These are phyloP conservation scores for Lacerta bilineata DNA, from an alignment of 2,797 vertebrate genomes.

Conservation along the genomic window DNA sequence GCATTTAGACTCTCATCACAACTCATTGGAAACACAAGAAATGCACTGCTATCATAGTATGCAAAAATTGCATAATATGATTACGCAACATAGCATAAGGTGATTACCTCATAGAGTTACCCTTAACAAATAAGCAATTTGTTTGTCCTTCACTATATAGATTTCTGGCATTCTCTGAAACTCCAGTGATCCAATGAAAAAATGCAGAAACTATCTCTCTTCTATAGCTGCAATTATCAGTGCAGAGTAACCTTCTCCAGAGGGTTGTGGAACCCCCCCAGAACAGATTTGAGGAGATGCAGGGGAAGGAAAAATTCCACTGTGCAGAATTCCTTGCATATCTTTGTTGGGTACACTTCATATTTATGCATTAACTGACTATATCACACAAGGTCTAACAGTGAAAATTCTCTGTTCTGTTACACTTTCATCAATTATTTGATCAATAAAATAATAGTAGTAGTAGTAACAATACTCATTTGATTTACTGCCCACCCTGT, in stretches of 20 bases:
- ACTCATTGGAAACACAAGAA: neutral
- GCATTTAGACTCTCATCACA: neutral
- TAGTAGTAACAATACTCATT: too few species aligned
- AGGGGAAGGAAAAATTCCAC: too few species aligned
- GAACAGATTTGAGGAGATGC: too few species aligned
- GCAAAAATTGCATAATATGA: neutral
- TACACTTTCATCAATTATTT: neutral
- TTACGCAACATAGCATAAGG: neutral
- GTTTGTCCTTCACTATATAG: neutral
- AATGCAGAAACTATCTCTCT: neutral
- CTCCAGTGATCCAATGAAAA: neutral
- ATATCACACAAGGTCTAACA: neutral
- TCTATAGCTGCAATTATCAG: neutral
- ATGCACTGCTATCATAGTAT: neutral
- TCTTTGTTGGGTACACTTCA: neutral
- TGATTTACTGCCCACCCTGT: too few species aligned
- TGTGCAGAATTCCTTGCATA: too few species aligned
- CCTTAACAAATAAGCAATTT: neutral
- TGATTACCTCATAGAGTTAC: neutral
- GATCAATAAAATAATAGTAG: too few species aligned
- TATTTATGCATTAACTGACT: accelerated
- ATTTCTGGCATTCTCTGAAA: neutral
- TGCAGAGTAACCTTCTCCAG: neutral
- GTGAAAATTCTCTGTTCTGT: neutral
- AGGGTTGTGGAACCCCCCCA: too few species aligned